Percentiles rank a stretch among this genome's conserved stretches.
phyloP scores from a whole-genome alignment of 53 echinoderm and acorn worm genomes.

The Glandiceps talaboti region DNA sequence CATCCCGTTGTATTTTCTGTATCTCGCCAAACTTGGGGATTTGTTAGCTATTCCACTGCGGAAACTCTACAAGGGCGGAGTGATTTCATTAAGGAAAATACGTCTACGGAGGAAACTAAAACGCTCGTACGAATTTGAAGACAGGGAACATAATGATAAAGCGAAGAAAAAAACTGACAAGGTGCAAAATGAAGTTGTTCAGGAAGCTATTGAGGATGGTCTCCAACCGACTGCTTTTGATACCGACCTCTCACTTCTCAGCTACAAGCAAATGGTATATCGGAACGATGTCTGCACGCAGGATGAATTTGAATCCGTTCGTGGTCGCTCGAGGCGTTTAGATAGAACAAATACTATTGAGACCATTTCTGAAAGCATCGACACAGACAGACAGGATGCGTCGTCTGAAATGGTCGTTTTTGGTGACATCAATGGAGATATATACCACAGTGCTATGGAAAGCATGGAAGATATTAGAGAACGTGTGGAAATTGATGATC shows the following conservation, averaged over 20 bases:
- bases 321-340: not conserved
- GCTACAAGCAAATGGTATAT: not conserved
- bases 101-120: not conserved
- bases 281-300: not conserved
- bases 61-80: not conserved
- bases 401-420: not conserved
- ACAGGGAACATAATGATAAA: not conserved
- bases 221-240: not conserved
- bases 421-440: not conserved
- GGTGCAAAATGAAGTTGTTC: no score
- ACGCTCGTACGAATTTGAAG: not conserved
- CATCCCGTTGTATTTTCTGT: not conserved
- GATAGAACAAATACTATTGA: not conserved
- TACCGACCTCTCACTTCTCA: not conserved
- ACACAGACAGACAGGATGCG: not conserved
- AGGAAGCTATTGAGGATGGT: not conserved
- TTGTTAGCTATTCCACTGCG: not conserved
- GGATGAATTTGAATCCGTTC: not conserved
- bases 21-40: not conserved
- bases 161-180: not conserved
- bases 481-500: not conserved
- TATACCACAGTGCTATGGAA: not conserved
- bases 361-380: not conserved
- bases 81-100: not conserved
- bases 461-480: not conserved